phyloP scores from a whole-genome alignment of 2,797 vertebrate species.

The Bradypodion ventrale region DNA sequence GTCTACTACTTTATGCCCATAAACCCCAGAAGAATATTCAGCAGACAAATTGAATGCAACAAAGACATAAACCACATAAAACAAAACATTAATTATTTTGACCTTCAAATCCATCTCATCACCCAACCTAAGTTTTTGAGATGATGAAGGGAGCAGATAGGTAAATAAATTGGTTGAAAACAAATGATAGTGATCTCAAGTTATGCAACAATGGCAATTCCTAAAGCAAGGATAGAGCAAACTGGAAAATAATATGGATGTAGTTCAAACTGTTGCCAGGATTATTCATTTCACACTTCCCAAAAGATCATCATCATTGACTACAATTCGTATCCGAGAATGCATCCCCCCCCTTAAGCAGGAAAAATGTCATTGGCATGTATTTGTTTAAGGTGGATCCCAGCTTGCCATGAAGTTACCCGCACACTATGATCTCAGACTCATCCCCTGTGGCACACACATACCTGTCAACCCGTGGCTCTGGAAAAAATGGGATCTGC shows the following conservation, averaged over 20 bases:
- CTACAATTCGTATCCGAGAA: too few species aligned
- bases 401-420: too few species aligned
- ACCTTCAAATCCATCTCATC: constrained; percentile 27
- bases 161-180: neutral
- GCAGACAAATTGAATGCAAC: constrained; percentile 18
- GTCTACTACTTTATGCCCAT: neutral
- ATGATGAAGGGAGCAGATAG: neutral
- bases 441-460: too few species aligned
- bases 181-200: constrained; percentile 14
- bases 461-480: too few species aligned
- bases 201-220: neutral
- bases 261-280: too few species aligned
- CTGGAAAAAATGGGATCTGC: too few species aligned
- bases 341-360: too few species aligned
- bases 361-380: too few species aligned
- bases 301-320: too few species aligned
- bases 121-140: neutral
- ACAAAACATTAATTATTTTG: neutral
- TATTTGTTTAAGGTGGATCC: too few species aligned
- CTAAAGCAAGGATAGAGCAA: neutral
- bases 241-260: neutral
- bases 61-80: constrained; percentile 9
- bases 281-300: too few species aligned
- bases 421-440: too few species aligned
- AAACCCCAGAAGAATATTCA: constrained; percentile 10